Conservation (phyloP, 2,888 invertebrate species). For the Criorhina ranunculi region DNA sequence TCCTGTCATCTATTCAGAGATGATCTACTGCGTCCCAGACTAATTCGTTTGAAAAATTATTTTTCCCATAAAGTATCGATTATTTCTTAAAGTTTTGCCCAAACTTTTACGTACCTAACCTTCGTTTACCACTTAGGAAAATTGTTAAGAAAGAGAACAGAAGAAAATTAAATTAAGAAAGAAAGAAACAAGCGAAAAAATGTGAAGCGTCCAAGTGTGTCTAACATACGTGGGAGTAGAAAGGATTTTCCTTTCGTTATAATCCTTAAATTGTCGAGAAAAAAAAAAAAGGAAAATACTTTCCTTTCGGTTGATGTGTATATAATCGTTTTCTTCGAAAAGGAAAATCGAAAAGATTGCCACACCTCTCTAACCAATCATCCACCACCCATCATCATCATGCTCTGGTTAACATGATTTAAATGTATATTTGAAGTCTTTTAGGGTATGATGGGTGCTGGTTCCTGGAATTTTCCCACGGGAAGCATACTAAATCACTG, state of each 20-base stretch:
- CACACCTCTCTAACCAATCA: neutral
- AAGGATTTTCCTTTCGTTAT: slow-evolving; percentile 41
- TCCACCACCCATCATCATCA: neutral
- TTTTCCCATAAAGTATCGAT: slow-evolving; percentile 37
- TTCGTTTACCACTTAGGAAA: slow-evolving; percentile 31
- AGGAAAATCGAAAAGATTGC: neutral
- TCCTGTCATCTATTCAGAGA: neutral
- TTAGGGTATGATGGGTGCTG: neutral
- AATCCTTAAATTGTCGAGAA: slow-evolving; percentile 32
- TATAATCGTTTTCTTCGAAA: slow-evolving; percentile 3
- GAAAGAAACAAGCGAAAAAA: slow-evolving; percentile 1
- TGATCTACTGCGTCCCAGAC: slow-evolving; percentile 23
- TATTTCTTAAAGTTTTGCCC: slow-evolving; percentile 11
- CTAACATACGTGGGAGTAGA: slow-evolving; percentile 28
- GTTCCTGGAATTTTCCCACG: neutral
- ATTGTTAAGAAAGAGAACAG: slow-evolving; percentile 17
- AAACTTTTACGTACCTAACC: slow-evolving; percentile 12
- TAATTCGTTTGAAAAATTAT: slow-evolving; percentile 58
- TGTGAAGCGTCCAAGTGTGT: slow-evolving; percentile 41
- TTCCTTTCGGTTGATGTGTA: slow-evolving; percentile 22
- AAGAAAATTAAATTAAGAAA: too few relatives aligned
- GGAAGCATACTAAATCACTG: slow-evolving; percentile 6
- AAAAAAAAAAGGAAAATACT: slow-evolving; percentile 17
- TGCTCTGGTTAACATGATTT: slow-evolving; percentile 16
- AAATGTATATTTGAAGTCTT: slow-evolving; percentile 12